A percentile compares a stretch with the other conserved stretches of the same genome.
Conservation (phyloP, 2,797 vertebrate species). For the Australoheros facetus region DNA sequence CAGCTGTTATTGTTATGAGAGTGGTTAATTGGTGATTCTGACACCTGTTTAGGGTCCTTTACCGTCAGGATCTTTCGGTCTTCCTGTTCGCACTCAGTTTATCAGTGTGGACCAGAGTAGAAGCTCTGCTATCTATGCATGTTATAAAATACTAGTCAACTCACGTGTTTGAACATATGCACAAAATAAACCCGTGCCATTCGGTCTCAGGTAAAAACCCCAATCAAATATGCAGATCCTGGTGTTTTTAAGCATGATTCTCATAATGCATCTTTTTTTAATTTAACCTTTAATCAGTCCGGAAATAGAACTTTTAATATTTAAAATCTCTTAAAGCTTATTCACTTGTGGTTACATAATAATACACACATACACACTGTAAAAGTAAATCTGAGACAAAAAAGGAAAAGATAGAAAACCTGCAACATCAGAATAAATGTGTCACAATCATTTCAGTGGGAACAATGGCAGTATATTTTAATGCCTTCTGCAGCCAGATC, state of each 20-base stretch:
- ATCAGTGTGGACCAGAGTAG: constrained; percentile 30
- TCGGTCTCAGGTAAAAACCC: background rate
- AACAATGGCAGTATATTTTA: background rate
- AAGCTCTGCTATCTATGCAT: constrained; percentile 12
- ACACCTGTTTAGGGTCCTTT: constrained; percentile 58
- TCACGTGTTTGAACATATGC: background rate
- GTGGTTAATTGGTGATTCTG: constrained; percentile 31
- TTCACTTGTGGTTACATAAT: background rate
- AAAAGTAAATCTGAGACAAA: background rate
- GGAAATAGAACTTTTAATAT: background rate
- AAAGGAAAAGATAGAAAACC: background rate
- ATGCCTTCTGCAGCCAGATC: no score
- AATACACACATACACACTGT: background rate
- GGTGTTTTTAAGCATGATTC: no score
- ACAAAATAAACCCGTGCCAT: background rate
- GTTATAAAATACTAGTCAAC: constrained; percentile 26
- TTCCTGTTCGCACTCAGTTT: constrained; percentile 47
- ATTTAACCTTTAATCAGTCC: no score
- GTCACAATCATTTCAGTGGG: background rate
- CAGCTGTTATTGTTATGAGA: constrained; percentile 69
- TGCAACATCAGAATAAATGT: background rate
- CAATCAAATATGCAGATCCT: background rate
- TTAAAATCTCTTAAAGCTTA: background rate
- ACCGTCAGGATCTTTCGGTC: constrained; percentile 30
- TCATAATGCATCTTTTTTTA: no score